Percentiles rank a stretch among this genome's conserved stretches.
These are phyloP conservation scores for Polydrusus tereticollis DNA, from an alignment of 2,888 invertebrate species.

Conservation along the genomic window DNA sequence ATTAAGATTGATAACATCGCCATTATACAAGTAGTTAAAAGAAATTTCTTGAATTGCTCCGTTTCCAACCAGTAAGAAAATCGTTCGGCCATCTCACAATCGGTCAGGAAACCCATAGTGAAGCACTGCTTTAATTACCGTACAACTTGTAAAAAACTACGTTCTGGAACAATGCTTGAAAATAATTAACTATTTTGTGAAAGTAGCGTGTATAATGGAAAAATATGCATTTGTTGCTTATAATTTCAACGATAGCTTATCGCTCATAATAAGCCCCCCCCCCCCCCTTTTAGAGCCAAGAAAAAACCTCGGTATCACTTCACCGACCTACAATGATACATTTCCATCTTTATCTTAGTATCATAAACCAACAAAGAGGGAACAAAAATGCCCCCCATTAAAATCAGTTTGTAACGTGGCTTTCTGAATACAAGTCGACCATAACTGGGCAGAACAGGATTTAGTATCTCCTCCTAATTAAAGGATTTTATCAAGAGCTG, in stretches of 20 bases:
- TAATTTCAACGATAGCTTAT: background rate
- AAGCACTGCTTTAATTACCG: slow-evolving; percentile 38
- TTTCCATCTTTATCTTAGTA: no score
- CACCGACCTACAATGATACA: no score
- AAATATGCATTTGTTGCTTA: background rate
- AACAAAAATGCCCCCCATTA: no score
- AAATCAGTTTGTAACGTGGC: no score
- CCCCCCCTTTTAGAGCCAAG: no score
- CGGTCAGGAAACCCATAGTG: slow-evolving; percentile 41
- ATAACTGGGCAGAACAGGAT: no score
- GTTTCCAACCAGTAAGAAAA: slow-evolving; percentile 36
- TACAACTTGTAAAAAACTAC: slow-evolving; percentile 41
- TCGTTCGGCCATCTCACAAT: slow-evolving; percentile 36
- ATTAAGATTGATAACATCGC: slow-evolving; percentile 16
- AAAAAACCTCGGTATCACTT: no score
- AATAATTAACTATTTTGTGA: slow-evolving; percentile 48
- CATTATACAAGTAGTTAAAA: slow-evolving; percentile 30
- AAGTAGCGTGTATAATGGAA: slow-evolving; percentile 43
- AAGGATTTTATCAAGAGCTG: no score
- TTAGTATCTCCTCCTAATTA: no score
- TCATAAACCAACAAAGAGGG: no score
- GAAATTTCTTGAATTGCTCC: slow-evolving; percentile 28
- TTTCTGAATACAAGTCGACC: no score
- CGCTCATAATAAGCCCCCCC: no score
- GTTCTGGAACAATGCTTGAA: slow-evolving; percentile 50